Evolutionary conservation across 2,113 vertebrate species (phyloP), one percentile per base, ranked within the genome.

Genomic region (Haliaeetus leucogaster): DNA sequence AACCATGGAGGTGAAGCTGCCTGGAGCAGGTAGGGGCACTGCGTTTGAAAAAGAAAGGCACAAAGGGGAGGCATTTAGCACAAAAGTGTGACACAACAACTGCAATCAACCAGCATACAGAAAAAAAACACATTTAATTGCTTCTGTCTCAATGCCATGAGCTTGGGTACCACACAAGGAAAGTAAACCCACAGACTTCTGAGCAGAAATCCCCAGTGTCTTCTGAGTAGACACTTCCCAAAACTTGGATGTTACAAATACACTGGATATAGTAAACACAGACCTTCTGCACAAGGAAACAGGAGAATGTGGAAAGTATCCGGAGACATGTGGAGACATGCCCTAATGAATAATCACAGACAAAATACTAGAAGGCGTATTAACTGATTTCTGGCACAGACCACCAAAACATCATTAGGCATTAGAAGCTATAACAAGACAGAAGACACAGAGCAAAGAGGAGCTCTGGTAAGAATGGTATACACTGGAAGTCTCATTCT

Each of bases 351-450:
- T 25, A 23, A 23, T 10, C 53, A 29, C 23, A 32, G 42, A 5
- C 20, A 21, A 34, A 59, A 25, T 10, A 19, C 29, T 30, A 19
- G 34, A 32, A 50, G 50, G 17, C 0, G 0, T 13, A 6, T 25
- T 22, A 34, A 43, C 52, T 17, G n/a, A 9, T 14, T 23, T 23
- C 55, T 71, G 62, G 62, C 0, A 0, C 43, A 59, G 45, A 53
- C 19, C 27, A 9, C 26, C 22, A 34, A 32, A 36, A 23, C 10
- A 0, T 23, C 5, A 0, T 19, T 14, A 42, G 50, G 32, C 10
- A 3, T 27, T 12, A 55, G 36, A 13, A 62, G 58, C 10, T 72
- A 1, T n/a, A 72, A 32, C 12, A n/a, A 29, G 55, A 40, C 47
- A 72, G 80, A 59, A 52, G 68, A 43, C 4, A 9, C 9, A 22